phyloP scores from a whole-genome alignment of 2,797 vertebrate genomes.

The Cichlasoma orientale region DNA sequence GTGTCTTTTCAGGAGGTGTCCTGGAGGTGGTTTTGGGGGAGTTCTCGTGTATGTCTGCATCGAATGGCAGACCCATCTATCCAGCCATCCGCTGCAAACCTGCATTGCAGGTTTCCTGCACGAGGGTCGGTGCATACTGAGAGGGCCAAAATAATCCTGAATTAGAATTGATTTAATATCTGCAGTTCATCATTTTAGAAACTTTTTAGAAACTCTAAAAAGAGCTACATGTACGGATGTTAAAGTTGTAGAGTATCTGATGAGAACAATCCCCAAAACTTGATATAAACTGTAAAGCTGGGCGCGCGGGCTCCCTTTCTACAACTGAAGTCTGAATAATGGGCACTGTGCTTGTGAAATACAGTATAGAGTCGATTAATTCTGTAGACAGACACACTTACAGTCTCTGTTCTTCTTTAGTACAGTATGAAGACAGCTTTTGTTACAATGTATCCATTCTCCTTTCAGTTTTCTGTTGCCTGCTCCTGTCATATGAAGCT shows the following conservation, averaged over 20 bases:
- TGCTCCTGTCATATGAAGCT: conserved; percentile 16
- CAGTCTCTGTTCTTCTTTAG: neutral
- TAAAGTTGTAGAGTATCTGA: neutral
- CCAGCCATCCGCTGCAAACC: neutral
- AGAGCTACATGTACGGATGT: neutral
- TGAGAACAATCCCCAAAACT: neutral
- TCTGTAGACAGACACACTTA: neutral
- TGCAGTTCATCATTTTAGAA: neutral
- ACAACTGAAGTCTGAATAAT: neutral
- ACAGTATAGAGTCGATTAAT: neutral
- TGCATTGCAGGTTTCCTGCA: neutral
- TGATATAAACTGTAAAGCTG: neutral
- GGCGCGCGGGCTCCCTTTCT: neutral
- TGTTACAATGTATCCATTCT: neutral
- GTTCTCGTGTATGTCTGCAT: neutral
- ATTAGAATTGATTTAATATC: neutral
- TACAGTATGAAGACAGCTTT: conserved; percentile 5
- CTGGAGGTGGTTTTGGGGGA: neutral
- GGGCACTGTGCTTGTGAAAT: neutral
- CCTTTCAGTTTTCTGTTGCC: neutral
- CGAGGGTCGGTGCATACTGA: neutral
- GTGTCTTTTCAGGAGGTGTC: neutral
- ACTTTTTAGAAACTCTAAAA: too few species aligned
- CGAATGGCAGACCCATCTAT: neutral
- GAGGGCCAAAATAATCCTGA: neutral